Evolutionary conservation across 2,888 invertebrate genomes (phyloP).

Genomic region (Colostygia pectinataria): DNA sequence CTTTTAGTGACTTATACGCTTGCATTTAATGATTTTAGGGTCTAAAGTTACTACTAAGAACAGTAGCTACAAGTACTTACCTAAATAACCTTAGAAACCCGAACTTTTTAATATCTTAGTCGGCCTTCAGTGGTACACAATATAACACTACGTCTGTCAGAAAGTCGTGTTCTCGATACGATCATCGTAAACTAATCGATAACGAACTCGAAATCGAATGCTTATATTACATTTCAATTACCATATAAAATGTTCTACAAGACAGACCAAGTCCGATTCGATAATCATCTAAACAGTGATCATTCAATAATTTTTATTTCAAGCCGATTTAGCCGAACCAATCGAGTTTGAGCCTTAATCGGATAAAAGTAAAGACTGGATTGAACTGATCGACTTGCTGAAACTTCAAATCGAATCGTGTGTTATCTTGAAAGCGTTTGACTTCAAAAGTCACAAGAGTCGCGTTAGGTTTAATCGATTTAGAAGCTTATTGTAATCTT

Average conservation of each 20-base stretch:
- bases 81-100: no score
- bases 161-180: constrained; percentile 42
- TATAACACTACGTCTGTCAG: constrained; percentile 43
- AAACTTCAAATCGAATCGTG: constrained; percentile 63
- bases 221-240: constrained; percentile 80
- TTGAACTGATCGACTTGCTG: constrained; percentile 45
- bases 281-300: constrained; percentile 82
- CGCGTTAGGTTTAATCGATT: constrained; percentile 44
- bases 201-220: constrained; percentile 69
- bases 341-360: constrained; percentile 48
- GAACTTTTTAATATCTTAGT: neutral
- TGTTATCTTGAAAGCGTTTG: constrained; percentile 67
- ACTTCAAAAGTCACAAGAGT: constrained; percentile 57
- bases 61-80: no score
- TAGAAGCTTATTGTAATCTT: constrained; percentile 45
- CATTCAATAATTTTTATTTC: constrained; percentile 79
- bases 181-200: constrained; percentile 64
- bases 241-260: constrained; percentile 78
- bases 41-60: no score
- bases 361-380: constrained; percentile 50
- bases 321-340: constrained; percentile 50
- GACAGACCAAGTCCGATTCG: constrained; percentile 61
- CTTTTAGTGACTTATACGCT: no score
- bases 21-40: no score
- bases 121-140: constrained; percentile 14